phyloP scores from a whole-genome alignment of 2,797 vertebrate species.

The Enteromius mattozi region DNA sequence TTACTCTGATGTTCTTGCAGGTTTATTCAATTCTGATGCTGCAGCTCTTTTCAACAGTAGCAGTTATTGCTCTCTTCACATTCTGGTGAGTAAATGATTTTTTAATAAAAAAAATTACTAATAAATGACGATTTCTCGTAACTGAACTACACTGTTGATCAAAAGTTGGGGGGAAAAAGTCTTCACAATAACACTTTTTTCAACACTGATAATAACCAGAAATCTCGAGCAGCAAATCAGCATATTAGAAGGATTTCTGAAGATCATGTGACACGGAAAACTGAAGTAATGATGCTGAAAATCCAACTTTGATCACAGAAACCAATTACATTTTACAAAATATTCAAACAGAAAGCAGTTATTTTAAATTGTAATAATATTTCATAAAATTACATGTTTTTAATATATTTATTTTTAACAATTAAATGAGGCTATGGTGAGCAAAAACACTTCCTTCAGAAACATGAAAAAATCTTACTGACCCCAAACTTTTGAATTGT shows the following conservation, averaged over 20 bases:
- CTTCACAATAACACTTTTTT: background rate
- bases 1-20: constrained; percentile 67
- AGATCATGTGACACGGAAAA: background rate
- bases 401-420: background rate
- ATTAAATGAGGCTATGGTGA: background rate
- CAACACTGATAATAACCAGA: background rate
- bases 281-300: background rate
- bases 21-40: constrained; percentile 91
- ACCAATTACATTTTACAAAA: background rate
- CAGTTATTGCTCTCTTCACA: constrained; percentile 88
- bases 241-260: background rate
- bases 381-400: background rate
- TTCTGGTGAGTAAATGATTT: constrained; percentile 84
- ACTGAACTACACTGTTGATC: background rate
- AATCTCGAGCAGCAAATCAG: background rate
- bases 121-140: background rate
- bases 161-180: background rate
- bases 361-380: background rate
- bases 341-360: background rate
- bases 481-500: background rate
- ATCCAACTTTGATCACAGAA: background rate
- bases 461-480: background rate
- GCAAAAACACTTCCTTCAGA: background rate
- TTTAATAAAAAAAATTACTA: too few species aligned
- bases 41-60: constrained; percentile 87